Evolutionary conservation across 23 tunicate genomes (phyloP).

Genomic region (Aplidium turbinatum): DNA sequence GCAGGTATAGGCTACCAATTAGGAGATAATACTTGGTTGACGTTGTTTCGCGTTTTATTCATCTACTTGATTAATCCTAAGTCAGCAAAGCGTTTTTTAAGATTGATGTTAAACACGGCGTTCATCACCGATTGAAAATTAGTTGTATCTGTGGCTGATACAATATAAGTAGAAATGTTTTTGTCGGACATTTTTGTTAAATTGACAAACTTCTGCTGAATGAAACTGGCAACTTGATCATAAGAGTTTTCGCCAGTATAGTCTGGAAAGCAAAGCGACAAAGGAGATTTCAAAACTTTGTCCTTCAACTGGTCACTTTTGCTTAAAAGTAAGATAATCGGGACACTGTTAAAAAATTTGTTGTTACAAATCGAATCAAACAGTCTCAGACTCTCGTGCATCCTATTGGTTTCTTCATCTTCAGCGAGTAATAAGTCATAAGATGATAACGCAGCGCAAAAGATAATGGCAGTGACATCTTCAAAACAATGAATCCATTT

Average conservation of each 20-base stretch:
- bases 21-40: too few relatives aligned
- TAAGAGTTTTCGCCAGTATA: slow-evolving; percentile 67
- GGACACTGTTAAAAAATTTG: slow-evolving; percentile 63
- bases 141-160: slow-evolving; percentile 90
- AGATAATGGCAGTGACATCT: slow-evolving; percentile 87
- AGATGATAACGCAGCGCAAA: slow-evolving; percentile 89
- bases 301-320: slow-evolving; percentile 68
- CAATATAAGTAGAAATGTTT: slow-evolving; percentile 76
- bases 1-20: too few relatives aligned
- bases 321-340: slow-evolving; percentile 77
- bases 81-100: slow-evolving; percentile 68
- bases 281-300: slow-evolving; percentile 50
- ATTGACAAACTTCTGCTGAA: slow-evolving; percentile 57
- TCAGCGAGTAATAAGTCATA: slow-evolving; percentile 85
- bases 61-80: slow-evolving; percentile 64
- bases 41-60: too few relatives aligned
- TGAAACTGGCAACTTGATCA: slow-evolving; percentile 67
- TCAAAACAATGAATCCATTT: slow-evolving; percentile 98
- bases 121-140: slow-evolving; percentile 92
- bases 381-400: slow-evolving; percentile 86
- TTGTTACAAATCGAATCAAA: slow-evolving; percentile 93
- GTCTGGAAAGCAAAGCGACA: slow-evolving; percentile 69
- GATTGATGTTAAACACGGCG: slow-evolving; percentile 79
- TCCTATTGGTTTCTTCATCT: slow-evolving; percentile 89
- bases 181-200: slow-evolving; percentile 60